Base-by-base conservation (phyloP, 2,797 vertebrate genomes). In the Stomatorhinus walkeri region DNA sequence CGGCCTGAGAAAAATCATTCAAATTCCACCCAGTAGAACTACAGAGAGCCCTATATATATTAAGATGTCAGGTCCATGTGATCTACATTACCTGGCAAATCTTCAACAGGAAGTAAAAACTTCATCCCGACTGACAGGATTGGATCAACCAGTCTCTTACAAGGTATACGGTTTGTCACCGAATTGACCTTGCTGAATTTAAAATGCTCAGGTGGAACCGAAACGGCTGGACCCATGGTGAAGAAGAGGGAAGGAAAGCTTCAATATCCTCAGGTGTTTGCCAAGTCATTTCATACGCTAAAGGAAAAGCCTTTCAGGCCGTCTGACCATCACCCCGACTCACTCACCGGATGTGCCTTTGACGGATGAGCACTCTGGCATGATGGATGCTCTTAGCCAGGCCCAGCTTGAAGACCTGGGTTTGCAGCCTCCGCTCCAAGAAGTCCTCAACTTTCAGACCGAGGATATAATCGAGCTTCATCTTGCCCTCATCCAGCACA, bases 401-500 rank as follows among this genome's bases (percentile, higher is more conserved):
- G 36, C 98, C 98, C 76, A 98, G 95, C 90, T 99, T 99, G 93
- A 99, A 99, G 72, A 99, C 98, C 91, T 99, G 98, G 0, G 98
- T 99, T 93, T 99, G 98, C 89, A 99, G 95, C 87, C 97, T 96
- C 56, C 97, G 95, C 94, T 99, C 98, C 93, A 99, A 90, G 92
- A 99, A 99, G n/a, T 99, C 97, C 89, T 99, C 98, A 0, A 99
- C 97, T 93, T 98, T 98, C 92, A 99, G 94, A 89, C 98, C 97
- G 91, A 99, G 93, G 92, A 99, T 98, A 93, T 98, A 99, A 97
- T 99, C 98, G 48, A 99, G 95, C 94, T 98, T 99, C 98, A 99
- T 99, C 93, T 99, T 99, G 89, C 97, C 97, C 93, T 99, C 97
- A 1, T 98, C 98, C 90, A 99, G 94, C 91, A 99, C 97, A 46